phyloP scores from a whole-genome alignment of 2,888 invertebrate genomes.

The Drosophila histrio region DNA sequence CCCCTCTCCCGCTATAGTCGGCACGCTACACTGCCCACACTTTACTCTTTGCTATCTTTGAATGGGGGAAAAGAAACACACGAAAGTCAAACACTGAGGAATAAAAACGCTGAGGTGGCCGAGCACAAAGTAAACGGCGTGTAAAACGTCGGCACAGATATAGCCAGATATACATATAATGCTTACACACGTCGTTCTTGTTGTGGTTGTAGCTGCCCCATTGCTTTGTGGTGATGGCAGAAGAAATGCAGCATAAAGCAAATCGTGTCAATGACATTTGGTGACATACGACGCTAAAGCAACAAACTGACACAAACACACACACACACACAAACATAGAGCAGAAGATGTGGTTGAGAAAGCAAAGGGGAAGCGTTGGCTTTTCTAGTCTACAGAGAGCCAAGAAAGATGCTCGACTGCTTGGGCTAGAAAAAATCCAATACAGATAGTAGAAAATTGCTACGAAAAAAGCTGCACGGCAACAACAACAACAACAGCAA shows the following conservation, averaged over 20 bases:
- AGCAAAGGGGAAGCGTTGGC: not conserved
- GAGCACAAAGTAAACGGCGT: constrained; percentile 59
- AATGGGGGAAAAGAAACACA: constrained; percentile 27
- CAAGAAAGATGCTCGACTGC: constrained; percentile 51
- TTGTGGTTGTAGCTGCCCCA: constrained; percentile 18
- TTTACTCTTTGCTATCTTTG: constrained; percentile 32
- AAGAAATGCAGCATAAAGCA: constrained; percentile 75
- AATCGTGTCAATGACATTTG: constrained; percentile 78
- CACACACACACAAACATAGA: constrained; percentile 9
- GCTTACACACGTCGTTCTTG: constrained; percentile 17
- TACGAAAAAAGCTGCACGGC: constrained; percentile 38
- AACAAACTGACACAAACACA: constrained; percentile 29
- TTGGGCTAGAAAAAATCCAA: constrained; percentile 66
- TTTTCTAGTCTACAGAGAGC: not conserved
- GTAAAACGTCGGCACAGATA: constrained; percentile 64
- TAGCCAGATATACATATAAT: constrained; percentile 52
- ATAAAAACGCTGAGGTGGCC: constrained; percentile 71
- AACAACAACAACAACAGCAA: constrained; percentile 22
- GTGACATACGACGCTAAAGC: constrained; percentile 63
- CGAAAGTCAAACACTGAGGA: constrained; percentile 51
- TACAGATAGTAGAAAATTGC: constrained; percentile 65
- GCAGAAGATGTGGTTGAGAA: not conserved
- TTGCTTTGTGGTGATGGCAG: constrained; percentile 45
- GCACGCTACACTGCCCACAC: not conserved
- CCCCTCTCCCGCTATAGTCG: not conserved